Percentiles rank a stretch among this genome's conserved stretches.
phyloP scores from a whole-genome alignment of 2,113 vertebrate genomes.

The Platichthys stellatus region DNA sequence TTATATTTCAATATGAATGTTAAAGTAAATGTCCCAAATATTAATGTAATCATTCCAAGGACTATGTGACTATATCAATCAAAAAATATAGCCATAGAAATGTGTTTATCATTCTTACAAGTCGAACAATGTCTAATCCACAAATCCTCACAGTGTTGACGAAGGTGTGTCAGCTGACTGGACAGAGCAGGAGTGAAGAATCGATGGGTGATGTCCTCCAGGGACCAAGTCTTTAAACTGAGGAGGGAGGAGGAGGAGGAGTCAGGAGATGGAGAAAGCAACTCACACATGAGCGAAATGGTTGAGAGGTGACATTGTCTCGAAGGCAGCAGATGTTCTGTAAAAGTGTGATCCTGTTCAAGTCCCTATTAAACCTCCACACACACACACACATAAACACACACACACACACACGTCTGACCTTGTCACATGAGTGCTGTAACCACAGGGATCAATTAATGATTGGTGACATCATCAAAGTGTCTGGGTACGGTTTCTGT shows the following conservation, averaged over 20 bases:
- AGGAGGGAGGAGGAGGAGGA: background rate
- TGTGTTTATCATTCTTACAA: background rate
- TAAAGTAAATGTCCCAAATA: background rate
- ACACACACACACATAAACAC: constrained; percentile 17
- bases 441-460: constrained; percentile 57
- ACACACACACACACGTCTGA: constrained; percentile 30
- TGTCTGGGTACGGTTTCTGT: constrained; percentile 40
- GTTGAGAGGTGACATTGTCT: constrained; percentile 29
- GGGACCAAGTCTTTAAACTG: constrained; percentile 46
- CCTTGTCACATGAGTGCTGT: constrained; percentile 52
- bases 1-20: background rate
- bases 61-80: background rate
- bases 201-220: background rate
- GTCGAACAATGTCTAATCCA: too few species aligned
- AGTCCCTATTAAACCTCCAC: constrained; percentile 25
- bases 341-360: constrained; percentile 24
- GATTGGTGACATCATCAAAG: constrained; percentile 66
- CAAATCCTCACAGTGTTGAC: too few species aligned
- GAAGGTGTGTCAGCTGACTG: too few species aligned
- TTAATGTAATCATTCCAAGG: background rate
- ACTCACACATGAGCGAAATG: constrained; percentile 6
- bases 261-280: background rate
- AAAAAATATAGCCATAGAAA: background rate
- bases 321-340: constrained; percentile 35
- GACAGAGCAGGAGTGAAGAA: background rate